Percentiles rank a stretch among this genome's conserved stretches.
phyloP scores from a whole-genome alignment of 2,888 invertebrate species.

The Tillus elongatus region DNA sequence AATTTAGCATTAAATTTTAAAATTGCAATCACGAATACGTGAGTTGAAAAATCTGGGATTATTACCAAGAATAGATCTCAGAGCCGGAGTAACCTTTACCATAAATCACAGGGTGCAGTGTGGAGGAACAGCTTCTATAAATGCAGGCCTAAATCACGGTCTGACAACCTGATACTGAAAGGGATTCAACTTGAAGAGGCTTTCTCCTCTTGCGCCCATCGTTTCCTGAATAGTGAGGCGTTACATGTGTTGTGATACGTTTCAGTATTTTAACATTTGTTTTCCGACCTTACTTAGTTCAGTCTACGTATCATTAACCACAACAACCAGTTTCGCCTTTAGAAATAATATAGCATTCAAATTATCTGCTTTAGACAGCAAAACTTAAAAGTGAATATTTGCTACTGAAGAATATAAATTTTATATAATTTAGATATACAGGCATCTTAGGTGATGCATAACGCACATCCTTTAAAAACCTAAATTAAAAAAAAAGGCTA shows the following conservation, averaged over 20 bases:
- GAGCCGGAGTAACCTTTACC: slow-evolving; percentile 35
- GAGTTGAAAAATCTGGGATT: slow-evolving; percentile 31
- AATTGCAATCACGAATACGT: slow-evolving; percentile 21
- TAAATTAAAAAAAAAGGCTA: too few species aligned
- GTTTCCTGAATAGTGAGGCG: slow-evolving; percentile 24
- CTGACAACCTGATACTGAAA: slow-evolving; percentile 38
- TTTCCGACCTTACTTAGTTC: too few species aligned
- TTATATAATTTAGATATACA: too few species aligned
- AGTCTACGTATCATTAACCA: too few species aligned
- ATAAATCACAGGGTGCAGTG: slow-evolving; percentile 36
- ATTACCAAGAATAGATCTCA: slow-evolving; percentile 30
- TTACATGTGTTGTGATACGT: slow-evolving; percentile 24
- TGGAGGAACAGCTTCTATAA: slow-evolving; percentile 36
- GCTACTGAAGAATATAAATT: too few species aligned
- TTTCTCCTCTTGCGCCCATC: slow-evolving; percentile 25
- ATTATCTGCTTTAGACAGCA: too few species aligned
- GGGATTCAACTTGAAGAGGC: slow-evolving; percentile 35
- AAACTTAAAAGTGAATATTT: too few species aligned
- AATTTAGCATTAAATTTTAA: slow-evolving; percentile 16
- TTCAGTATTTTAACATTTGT: slow-evolving; percentile 16
- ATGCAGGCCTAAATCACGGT: slow-evolving; percentile 40
- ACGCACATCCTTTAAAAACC: too few species aligned
- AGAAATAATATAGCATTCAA: too few species aligned
- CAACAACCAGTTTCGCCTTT: too few species aligned
- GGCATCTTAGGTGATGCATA: too few species aligned